Percentiles rank a stretch among this genome's conserved stretches.
Evolutionary conservation across 2,797 vertebrate genomes (phyloP).

Genomic region (Semotilus atromaculatus): DNA sequence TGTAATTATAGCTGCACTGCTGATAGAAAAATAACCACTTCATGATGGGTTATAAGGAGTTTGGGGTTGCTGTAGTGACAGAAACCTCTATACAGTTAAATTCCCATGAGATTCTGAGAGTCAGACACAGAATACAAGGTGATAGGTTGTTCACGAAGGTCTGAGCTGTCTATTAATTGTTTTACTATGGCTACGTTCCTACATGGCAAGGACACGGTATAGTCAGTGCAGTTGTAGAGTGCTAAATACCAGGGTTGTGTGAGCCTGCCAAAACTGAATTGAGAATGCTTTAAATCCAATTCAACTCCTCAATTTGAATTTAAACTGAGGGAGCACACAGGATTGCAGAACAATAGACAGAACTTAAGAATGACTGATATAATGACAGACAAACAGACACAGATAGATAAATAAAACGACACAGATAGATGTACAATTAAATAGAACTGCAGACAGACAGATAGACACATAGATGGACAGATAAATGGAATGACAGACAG

Average conservation of each 20-base stretch:
- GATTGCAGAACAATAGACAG: background rate
- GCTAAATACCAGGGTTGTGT: background rate
- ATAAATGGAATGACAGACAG: background rate
- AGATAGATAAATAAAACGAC: no score
- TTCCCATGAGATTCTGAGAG: constrained; percentile 12
- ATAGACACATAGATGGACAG: background rate
- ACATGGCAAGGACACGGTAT: background rate
- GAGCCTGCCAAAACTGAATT: background rate
- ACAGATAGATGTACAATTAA: background rate
- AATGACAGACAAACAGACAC: background rate
- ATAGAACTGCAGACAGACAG: background rate
- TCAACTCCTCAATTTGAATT: background rate
- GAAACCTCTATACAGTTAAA: constrained; percentile 28
- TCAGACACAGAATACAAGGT: background rate
- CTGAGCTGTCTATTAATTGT: background rate
- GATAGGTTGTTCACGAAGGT: background rate
- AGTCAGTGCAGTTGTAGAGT: background rate
- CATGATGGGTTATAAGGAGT: constrained; percentile 74
- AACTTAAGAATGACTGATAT: background rate
- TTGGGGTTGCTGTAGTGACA: constrained; percentile 49
- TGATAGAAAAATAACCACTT: constrained; percentile 65
- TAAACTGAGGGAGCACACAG: background rate
- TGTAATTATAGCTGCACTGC: constrained; percentile 73
- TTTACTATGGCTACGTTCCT: background rate
- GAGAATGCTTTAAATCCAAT: background rate